phyloP scores from a whole-genome alignment of 1,140 invertebrate species.

The Drusus annulatus region DNA sequence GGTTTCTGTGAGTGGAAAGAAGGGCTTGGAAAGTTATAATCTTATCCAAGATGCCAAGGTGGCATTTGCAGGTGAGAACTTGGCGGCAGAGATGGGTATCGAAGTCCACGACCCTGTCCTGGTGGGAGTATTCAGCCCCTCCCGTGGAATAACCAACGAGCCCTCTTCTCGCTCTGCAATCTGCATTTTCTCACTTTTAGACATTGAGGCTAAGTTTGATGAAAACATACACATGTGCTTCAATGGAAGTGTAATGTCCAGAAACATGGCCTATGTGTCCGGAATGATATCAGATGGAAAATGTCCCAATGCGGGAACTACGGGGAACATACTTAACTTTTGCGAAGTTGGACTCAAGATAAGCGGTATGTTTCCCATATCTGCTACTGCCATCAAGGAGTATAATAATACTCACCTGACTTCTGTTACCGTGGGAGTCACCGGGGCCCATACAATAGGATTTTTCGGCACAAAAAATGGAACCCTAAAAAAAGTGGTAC shows the following conservation, averaged over 20 bases:
- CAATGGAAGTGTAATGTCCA: constrained; percentile 91
- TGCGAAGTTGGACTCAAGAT: constrained; percentile 95
- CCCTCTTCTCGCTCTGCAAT: constrained; percentile 85
- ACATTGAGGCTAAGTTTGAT: constrained; percentile 94
- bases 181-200: constrained; percentile 87
- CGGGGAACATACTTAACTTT: constrained; percentile 92
- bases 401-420: constrained; percentile 88
- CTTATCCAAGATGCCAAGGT: constrained; percentile 93
- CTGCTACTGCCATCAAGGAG: constrained; percentile 79
- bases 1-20: constrained; percentile 68
- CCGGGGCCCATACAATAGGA: constrained; percentile 91
- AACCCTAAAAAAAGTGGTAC: constrained; percentile 84
- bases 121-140: constrained; percentile 88
- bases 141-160: constrained; percentile 86
- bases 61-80: constrained; percentile 82
- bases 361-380: constrained; percentile 88
- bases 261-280: constrained; percentile 95
- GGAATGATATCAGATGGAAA: constrained; percentile 91
- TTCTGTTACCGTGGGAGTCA: constrained; percentile 86
- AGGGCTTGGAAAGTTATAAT: constrained; percentile 81
- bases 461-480: constrained; percentile 91
- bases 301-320: constrained; percentile 87
- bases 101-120: constrained; percentile 83
- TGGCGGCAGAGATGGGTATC: constrained; percentile 86
- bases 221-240: constrained; percentile 98